These are phyloP conservation scores for Trissonchulus latispiculum DNA, from an alignment of 2,888 invertebrate species.

Conservation along the genomic window DNA sequence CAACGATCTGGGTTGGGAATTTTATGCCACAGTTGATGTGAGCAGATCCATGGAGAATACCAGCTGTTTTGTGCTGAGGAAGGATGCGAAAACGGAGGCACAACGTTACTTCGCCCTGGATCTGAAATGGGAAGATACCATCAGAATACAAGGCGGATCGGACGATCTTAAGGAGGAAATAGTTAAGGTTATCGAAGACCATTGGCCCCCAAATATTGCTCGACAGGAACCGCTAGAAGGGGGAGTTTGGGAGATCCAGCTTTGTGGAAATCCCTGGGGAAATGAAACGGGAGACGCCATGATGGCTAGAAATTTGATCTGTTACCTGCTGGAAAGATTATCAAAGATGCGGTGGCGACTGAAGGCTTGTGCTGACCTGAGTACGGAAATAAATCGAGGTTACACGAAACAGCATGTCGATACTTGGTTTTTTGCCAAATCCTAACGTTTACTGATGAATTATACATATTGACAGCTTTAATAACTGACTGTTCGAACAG, in stretches of 20 bases:
- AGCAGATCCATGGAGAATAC: neutral
- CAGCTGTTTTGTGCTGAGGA: neutral
- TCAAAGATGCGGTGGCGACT: neutral
- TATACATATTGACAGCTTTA: no score
- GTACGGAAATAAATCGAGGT: neutral
- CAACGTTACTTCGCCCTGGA: neutral
- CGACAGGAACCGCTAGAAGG: neutral
- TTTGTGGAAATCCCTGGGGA: neutral
- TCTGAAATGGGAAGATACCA: neutral
- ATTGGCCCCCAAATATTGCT: neutral
- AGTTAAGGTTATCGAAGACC: neutral
- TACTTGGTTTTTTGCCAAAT: neutral
- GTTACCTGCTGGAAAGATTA: neutral
- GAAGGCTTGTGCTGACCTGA: neutral
- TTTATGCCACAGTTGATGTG: neutral
- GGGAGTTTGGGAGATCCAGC: neutral
- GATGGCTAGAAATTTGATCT: neutral
- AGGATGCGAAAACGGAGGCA: neutral
- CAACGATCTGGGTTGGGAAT: neutral
- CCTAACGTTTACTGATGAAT: neutral
- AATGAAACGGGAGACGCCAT: neutral
- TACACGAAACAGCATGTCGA: neutral
- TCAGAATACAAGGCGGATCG: neutral
- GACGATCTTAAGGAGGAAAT: neutral
- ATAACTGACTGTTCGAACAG: no score